phyloP scores from a whole-genome alignment of 1,140 invertebrate species.

The Fopius arisanus region DNA sequence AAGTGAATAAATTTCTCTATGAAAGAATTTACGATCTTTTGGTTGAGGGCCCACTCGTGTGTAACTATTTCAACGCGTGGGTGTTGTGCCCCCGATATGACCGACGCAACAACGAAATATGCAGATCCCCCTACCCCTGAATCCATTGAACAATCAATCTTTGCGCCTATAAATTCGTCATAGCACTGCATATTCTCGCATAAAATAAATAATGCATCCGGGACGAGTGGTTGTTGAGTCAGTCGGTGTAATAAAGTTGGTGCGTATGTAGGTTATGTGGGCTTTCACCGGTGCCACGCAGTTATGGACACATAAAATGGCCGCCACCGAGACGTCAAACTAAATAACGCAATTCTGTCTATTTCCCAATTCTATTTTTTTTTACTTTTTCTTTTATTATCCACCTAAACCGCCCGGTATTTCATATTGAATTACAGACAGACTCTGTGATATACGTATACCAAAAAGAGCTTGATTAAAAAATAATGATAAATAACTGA shows the following conservation, averaged over 20 bases:
- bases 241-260: not conserved
- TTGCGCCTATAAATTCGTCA: conserved; percentile 24
- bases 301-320: not conserved
- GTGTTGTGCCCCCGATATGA: not conserved
- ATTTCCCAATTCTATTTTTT: too few relatives aligned
- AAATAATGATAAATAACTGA: too few relatives aligned
- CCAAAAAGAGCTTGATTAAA: too few relatives aligned
- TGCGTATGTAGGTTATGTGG: not conserved
- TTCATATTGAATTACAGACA: too few relatives aligned
- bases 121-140: not conserved
- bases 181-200: conserved; percentile 15
- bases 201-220: conserved; percentile 29
- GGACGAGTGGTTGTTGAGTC: not conserved
- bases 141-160: conserved; percentile 23
- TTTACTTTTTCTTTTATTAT: too few relatives aligned
- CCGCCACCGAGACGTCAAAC: not conserved
- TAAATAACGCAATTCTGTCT: not conserved
- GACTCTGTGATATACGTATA: too few relatives aligned
- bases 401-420: too few relatives aligned
- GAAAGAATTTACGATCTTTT: conserved; percentile 10
- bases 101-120: not conserved
- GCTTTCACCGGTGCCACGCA: not conserved
- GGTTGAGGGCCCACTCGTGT: not conserved
- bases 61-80: not conserved
- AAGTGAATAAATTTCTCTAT: not conserved